Conservation (phyloP, 2,888 invertebrate genomes). For the Drosophila kuntzei region DNA sequence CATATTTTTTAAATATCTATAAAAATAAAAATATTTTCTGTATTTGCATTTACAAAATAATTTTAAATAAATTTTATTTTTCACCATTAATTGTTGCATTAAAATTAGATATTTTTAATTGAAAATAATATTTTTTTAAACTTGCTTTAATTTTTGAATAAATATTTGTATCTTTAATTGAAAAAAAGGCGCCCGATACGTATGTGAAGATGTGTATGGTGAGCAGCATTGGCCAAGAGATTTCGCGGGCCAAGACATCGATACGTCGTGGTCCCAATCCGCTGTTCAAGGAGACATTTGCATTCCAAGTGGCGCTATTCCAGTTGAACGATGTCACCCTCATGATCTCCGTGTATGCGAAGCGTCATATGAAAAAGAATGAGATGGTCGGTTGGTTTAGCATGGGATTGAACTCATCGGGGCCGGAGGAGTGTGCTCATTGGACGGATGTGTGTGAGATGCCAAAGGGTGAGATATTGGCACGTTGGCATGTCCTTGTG, state of each 20-base stretch:
- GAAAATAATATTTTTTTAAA: no score
- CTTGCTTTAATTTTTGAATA: no score
- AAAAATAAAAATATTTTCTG: no score
- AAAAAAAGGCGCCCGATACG: conserved; percentile 93
- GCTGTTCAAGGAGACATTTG: conserved; percentile 97
- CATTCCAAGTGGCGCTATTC: conserved; percentile 98
- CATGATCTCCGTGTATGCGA: conserved; percentile 97
- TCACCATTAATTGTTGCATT: no score
- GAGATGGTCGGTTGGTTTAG: conserved; percentile 99
- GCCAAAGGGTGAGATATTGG: conserved; percentile 94
- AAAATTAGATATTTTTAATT: no score
- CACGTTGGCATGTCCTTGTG: conserved; percentile 96
- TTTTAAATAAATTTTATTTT: no score
- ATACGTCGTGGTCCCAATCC: conserved; percentile 97
- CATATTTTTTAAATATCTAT: no score
- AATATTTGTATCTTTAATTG: no score
- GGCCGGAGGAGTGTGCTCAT: conserved; percentile 95
- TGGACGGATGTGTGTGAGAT: conserved; percentile 97
- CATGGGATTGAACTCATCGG: conserved; percentile 95
- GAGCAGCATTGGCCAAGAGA: conserved; percentile 96
- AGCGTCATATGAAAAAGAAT: conserved; percentile 96
- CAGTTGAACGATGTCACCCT: conserved; percentile 97
- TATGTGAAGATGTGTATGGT: conserved; percentile 96
- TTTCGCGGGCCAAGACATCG: conserved; percentile 96
- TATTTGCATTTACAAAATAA: no score